phyloP scores from a whole-genome alignment of 2,797 vertebrate genomes.

The Poeciliopsis infans region DNA sequence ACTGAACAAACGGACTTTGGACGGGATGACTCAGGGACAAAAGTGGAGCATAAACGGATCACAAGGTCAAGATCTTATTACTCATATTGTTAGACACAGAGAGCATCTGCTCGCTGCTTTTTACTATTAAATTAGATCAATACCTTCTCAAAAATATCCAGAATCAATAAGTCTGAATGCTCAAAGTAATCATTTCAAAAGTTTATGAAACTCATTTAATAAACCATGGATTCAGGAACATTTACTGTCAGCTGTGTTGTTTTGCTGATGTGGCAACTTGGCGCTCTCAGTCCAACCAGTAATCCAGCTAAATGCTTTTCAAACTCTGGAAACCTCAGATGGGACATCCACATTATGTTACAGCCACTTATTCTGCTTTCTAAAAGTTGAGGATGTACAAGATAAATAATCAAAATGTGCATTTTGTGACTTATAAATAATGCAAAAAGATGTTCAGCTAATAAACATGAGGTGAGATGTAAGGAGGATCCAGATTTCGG shows the following conservation, averaged over 20 bases:
- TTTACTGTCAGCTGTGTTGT: not conserved
- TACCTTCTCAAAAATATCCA: not conserved
- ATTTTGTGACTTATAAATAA: not conserved
- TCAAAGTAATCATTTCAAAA: not conserved
- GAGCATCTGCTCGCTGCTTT: not conserved
- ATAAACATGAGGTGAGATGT: not conserved
- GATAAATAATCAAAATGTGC: not conserved
- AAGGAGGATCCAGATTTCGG: not conserved
- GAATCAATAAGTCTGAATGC: not conserved
- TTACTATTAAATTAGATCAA: not conserved
- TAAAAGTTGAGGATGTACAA: not conserved
- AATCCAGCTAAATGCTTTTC: not conserved
- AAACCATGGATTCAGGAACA: not conserved
- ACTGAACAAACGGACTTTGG: conserved; percentile 50
- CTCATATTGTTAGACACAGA: not conserved
- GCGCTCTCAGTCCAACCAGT: not conserved
- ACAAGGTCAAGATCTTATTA: not conserved
- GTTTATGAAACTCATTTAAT: not conserved
- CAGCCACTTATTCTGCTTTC: not conserved
- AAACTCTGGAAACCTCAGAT: not conserved
- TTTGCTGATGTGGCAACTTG: not conserved
- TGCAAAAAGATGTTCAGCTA: not conserved
- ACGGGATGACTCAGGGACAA: conserved; percentile 40
- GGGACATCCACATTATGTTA: not conserved
- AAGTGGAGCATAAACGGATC: conserved; percentile 47